A percentile compares a stretch with the other conserved stretches of the same genome.
Conservation (phyloP, 1,140 invertebrate species). For the Sarcophaga peregrina region DNA sequence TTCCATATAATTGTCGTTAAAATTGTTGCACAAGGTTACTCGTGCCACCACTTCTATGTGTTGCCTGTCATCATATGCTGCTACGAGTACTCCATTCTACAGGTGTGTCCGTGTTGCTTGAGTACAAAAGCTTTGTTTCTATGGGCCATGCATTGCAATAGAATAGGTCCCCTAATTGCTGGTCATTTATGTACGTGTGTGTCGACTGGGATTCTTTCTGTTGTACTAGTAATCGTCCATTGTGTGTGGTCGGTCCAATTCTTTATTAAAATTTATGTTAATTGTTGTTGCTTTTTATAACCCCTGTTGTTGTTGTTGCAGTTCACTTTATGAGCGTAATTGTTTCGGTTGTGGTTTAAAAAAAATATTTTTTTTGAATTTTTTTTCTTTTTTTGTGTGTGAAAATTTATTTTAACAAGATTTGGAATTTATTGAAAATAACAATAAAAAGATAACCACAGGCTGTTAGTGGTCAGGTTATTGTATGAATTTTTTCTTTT, state of each 20-base stretch:
- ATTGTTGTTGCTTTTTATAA: neutral
- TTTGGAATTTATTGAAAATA: too few species aligned
- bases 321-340: too few species aligned
- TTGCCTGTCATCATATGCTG: too few species aligned
- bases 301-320: too few species aligned
- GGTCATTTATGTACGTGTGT: constrained; percentile 11
- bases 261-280: constrained; percentile 12
- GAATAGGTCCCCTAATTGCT: constrained; percentile 32
- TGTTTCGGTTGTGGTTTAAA: too few species aligned
- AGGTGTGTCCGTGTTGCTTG: neutral
- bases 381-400: too few species aligned
- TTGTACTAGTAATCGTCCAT: neutral
- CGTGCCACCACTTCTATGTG: too few species aligned
- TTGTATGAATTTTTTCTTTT: too few species aligned
- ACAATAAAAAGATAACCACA: too few species aligned
- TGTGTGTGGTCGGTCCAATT: neutral
- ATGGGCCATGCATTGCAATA: neutral
- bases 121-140: neutral
- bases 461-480: too few species aligned
- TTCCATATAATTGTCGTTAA: constrained; percentile 1
- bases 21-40: neutral
- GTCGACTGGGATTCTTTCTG: neutral
- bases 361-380: too few species aligned
- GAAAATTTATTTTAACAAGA: too few species aligned
- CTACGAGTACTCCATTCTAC: neutral